A percentile compares a stretch with the other conserved stretches of the same genome.
phyloP scores from a whole-genome alignment of 1,140 invertebrate species.

The Caligus rogercresseyi region DNA sequence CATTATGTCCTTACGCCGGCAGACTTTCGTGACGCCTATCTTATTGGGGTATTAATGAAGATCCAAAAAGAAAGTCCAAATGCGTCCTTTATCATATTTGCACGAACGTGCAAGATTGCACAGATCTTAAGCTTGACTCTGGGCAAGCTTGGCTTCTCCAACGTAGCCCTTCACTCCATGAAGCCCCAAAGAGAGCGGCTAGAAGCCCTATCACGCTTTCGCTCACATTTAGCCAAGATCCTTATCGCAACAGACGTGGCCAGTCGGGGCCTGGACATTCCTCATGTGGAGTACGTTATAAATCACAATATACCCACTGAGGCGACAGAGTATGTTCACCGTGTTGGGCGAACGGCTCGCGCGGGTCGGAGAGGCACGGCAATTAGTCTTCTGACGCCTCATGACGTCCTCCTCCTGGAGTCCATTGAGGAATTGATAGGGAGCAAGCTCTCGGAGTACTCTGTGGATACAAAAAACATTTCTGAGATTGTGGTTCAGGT shows the following conservation, averaged over 20 bases:
- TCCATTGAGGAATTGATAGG: conserved; percentile 68
- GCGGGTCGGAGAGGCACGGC: conserved; percentile 68
- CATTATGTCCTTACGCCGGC: conserved; percentile 70
- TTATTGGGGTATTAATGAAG: conserved; percentile 66
- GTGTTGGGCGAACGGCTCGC: conserved; percentile 87
- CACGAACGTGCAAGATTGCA: conserved; percentile 75
- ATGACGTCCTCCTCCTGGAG: conserved; percentile 68
- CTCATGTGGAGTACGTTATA: conserved; percentile 72
- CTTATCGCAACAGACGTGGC: conserved; percentile 93
- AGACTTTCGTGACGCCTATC: conserved; percentile 77
- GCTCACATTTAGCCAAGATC: conserved; percentile 62
- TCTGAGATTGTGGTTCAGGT: conserved; percentile 19
- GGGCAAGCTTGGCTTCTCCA: conserved; percentile 63
- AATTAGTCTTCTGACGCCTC: conserved; percentile 74
- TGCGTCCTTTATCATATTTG: conserved; percentile 78
- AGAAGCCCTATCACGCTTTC: conserved; percentile 58
- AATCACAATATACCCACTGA: conserved; percentile 76
- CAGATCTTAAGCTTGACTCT: conserved; percentile 40
- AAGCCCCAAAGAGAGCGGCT: conserved; percentile 61
- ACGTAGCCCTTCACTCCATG: conserved; percentile 69
- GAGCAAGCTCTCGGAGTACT: conserved; percentile 62
- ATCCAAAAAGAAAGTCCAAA: conserved; percentile 49
- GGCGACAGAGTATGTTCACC: conserved; percentile 76
- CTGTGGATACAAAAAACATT: conserved; percentile 49
- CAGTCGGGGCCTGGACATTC: conserved; percentile 50